Percentiles rank a stretch among this genome's conserved stretches.
Conservation (phyloP, 2,113 vertebrate genomes). For the Malaclemys terrapin region DNA sequence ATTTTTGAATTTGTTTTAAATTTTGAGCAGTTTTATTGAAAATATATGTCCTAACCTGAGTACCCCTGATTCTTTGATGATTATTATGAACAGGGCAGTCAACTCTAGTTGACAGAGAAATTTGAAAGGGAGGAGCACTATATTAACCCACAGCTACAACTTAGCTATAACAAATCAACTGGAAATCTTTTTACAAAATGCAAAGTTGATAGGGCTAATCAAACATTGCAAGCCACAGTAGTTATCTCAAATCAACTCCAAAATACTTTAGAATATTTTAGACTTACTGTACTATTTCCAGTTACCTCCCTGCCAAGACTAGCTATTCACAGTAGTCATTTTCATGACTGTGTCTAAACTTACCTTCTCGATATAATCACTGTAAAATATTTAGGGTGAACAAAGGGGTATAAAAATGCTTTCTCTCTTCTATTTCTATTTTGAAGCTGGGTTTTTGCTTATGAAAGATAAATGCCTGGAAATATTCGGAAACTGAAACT, state of each 20-base stretch:
- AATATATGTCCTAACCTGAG: conserved; percentile 7
- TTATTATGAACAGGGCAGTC: background rate
- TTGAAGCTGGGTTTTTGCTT: background rate
- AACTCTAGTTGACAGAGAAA: background rate
- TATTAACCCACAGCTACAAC: background rate
- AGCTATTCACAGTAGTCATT: background rate
- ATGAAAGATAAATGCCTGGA: background rate
- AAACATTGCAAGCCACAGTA: background rate
- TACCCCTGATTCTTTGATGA: background rate
- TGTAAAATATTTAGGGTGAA: background rate
- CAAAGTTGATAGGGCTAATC: background rate
- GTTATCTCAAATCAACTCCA: background rate
- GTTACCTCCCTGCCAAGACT: background rate
- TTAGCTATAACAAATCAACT: background rate
- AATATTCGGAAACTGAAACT: background rate
- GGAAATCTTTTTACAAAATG: background rate
- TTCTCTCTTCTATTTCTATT: background rate
- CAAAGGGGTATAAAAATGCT: background rate
- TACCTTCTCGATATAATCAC: conserved; percentile 10
- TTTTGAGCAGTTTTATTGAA: conserved; percentile 16
- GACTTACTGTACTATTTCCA: background rate
- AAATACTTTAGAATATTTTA: background rate
- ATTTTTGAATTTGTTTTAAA: conserved; percentile 19
- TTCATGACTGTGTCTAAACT: background rate
- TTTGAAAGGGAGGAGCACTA: conserved; percentile 37